These are phyloP conservation scores for Cynopterus sphinx DNA, from an alignment of 2,797 vertebrate genomes.

Conservation along the genomic window DNA sequence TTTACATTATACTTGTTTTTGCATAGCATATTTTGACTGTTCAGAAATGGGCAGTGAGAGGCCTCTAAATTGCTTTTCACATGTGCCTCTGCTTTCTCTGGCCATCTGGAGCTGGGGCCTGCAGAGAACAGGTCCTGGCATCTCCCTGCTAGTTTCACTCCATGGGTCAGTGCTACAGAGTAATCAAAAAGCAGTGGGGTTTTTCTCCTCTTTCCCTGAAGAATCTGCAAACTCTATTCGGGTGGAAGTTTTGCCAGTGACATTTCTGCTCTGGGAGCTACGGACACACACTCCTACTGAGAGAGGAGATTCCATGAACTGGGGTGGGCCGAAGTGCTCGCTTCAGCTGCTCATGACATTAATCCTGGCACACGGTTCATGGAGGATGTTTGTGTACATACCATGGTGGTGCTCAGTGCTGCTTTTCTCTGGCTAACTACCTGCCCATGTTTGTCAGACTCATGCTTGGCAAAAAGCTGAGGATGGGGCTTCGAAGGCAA, in stretches of 20 bases:
- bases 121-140: not conserved
- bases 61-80: not conserved
- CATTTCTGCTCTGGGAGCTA: not conserved
- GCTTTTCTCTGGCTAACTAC: conserved; percentile 3
- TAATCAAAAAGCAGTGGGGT: conserved; percentile 33
- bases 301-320: not conserved
- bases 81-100: not conserved
- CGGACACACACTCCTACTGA: not conserved
- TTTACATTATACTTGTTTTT: not conserved
- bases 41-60: not conserved
- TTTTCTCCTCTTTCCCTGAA: conserved; percentile 44
- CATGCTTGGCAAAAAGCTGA: not conserved
- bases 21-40: not conserved
- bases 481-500: not conserved
- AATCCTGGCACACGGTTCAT: not conserved
- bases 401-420: not conserved
- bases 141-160: not conserved
- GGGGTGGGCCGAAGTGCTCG: not conserved
- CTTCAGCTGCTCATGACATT: not conserved
- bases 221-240: not conserved
- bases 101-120: conserved; percentile 41
- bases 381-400: not conserved
- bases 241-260: not conserved
- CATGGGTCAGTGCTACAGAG: conserved; percentile 1
- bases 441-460: not conserved